A percentile compares a stretch with the other conserved stretches of the same genome.
Evolutionary conservation across 2,888 invertebrate genomes (phyloP).

Genomic region (Arctia plantaginis): DNA sequence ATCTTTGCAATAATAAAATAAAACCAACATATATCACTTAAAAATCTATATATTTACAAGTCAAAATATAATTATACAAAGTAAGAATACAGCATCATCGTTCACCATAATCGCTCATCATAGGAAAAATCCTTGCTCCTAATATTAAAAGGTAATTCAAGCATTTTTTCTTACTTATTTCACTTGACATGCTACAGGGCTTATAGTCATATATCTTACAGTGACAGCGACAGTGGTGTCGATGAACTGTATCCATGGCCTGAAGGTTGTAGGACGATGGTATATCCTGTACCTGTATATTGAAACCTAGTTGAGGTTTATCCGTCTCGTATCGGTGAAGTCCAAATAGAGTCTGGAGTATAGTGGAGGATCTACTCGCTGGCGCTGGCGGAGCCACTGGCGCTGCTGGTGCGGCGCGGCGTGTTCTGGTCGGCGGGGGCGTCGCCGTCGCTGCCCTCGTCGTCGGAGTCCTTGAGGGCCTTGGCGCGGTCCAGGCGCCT

Average conservation of each 20-base stretch:
- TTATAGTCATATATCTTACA: neutral
- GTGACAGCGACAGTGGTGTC: no score
- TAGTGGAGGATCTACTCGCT: conserved; percentile 42
- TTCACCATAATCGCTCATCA: neutral
- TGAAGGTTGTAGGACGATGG: no score
- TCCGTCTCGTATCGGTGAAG: neutral
- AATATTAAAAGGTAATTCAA: neutral
- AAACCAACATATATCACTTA: neutral
- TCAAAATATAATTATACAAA: neutral
- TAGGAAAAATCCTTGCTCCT: neutral
- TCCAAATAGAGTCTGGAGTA: neutral
- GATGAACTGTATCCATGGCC: no score
- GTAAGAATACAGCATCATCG: no score
- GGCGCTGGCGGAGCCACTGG: conserved; percentile 58
- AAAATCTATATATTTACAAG: neutral
- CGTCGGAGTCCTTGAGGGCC: conserved; percentile 93
- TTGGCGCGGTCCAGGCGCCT: conserved; percentile 92
- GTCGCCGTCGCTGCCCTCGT: conserved; percentile 79
- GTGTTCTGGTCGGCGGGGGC: conserved; percentile 49
- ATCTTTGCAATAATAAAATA: neutral
- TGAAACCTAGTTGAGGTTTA: neutral
- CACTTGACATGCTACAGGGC: no score
- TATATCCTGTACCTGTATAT: no score
- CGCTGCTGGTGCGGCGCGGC: conserved; percentile 50
- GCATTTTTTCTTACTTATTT: neutral